A percentile compares a stretch with the other conserved stretches of the same genome.
Evolutionary conservation across 2,113 vertebrate species (phyloP).

Genomic region (Platysteira castanea): DNA sequence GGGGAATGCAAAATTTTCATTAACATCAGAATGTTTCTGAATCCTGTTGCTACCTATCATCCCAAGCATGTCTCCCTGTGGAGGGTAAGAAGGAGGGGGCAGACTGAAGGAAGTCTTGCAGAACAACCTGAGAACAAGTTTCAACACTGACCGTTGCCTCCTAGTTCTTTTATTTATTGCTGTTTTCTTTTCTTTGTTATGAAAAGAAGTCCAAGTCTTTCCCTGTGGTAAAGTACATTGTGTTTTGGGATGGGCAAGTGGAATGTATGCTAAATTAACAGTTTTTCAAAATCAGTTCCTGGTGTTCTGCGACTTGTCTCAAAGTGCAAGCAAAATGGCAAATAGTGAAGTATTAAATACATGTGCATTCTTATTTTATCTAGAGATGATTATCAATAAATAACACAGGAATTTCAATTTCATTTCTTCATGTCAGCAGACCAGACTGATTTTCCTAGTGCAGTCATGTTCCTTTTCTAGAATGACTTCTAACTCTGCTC

Average conservation of each 20-base stretch:
- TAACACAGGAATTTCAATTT: background rate
- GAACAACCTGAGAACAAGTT: conserved; percentile 33
- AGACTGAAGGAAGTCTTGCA: conserved; percentile 23
- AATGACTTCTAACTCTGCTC: background rate
- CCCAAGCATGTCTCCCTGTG: background rate
- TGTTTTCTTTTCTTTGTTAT: background rate
- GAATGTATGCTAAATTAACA: background rate
- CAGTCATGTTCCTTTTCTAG: background rate
- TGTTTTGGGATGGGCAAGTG: background rate
- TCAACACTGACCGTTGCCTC: background rate
- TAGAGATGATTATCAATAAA: background rate
- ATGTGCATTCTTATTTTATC: background rate
- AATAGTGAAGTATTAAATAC: background rate
- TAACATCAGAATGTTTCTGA: background rate
- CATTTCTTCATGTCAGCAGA: background rate
- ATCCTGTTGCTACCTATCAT: background rate
- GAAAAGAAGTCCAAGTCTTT: background rate
- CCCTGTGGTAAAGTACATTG: background rate
- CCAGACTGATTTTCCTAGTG: background rate
- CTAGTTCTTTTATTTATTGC: background rate
- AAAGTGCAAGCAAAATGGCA: background rate
- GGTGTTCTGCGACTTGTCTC: background rate
- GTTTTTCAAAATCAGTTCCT: background rate
- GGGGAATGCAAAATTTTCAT: too few relatives aligned
- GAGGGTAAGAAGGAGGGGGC: background rate